Conservation (phyloP, 2,888 invertebrate species). For the Philereme vetulata region DNA sequence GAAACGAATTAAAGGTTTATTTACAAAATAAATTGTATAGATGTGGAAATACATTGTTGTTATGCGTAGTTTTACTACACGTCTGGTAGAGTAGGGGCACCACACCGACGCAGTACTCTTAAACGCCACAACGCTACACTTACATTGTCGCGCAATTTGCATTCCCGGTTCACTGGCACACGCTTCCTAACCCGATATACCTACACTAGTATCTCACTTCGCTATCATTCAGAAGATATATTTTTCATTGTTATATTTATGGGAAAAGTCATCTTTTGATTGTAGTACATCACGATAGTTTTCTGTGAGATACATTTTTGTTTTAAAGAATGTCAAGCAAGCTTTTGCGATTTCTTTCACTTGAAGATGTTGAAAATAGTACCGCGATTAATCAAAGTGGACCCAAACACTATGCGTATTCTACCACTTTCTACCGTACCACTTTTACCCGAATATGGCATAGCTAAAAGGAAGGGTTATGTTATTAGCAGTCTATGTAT, state of each 20-base stretch:
- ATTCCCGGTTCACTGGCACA: constrained; percentile 48
- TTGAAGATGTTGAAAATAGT: too few relatives aligned
- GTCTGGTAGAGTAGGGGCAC: constrained; percentile 20
- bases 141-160: constrained; percentile 48
- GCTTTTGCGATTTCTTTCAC: too few relatives aligned
- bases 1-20: constrained; percentile 15
- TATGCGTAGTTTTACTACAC: constrained; percentile 25
- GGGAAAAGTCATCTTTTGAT: too few relatives aligned
- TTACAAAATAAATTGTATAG: constrained; percentile 14
- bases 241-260: background rate
- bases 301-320: too few relatives aligned
- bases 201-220: constrained; percentile 8
- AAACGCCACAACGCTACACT: constrained; percentile 28
- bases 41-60: constrained; percentile 7
- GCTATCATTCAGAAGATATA: constrained; percentile 7
- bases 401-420: too few relatives aligned
- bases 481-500: too few relatives aligned
- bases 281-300: too few relatives aligned
- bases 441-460: too few relatives aligned
- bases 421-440: too few relatives aligned
- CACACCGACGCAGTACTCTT: constrained; percentile 13
- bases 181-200: constrained; percentile 36
- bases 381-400: too few relatives aligned
- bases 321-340: too few relatives aligned
- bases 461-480: too few relatives aligned